A percentile compares a stretch with the other conserved stretches of the same genome.
phyloP scores from a whole-genome alignment of 1,140 invertebrate genomes.

The Stegodyphus mimosarum region DNA sequence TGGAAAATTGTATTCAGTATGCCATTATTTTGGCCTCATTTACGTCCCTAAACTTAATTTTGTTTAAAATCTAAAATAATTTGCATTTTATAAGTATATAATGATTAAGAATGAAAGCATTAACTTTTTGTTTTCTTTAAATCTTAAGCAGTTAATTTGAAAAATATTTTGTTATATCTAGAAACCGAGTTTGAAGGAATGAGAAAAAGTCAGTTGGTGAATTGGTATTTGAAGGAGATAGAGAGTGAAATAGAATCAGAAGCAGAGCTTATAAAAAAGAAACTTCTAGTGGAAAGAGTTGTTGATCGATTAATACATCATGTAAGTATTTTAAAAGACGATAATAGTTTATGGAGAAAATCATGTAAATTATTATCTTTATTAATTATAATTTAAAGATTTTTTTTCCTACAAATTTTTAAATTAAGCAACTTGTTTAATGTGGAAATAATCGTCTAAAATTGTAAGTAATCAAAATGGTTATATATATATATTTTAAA shows the following conservation, averaged over 20 bases:
- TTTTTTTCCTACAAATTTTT: conserved; percentile 43
- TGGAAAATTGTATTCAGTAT: too few relatives aligned
- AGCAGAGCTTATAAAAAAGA: conserved; percentile 89
- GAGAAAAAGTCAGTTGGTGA: conserved; percentile 84
- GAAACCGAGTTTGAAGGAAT: conserved; percentile 72
- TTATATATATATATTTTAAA: not conserved
- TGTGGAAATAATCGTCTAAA: too few relatives aligned
- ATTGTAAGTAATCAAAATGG: too few relatives aligned
- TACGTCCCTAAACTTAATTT: too few relatives aligned
- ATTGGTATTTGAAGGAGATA: conserved; percentile 91
- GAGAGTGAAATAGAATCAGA: conserved; percentile 89
- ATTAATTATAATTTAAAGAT: conserved; percentile 4
- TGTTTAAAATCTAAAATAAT: too few relatives aligned
- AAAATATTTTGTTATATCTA: not conserved
- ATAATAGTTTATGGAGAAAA: conserved; percentile 6
- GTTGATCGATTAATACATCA: conserved; percentile 89
- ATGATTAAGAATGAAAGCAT: too few relatives aligned
- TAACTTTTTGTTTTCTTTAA: too few relatives aligned
- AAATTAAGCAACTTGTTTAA: too few relatives aligned
- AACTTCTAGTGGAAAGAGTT: conserved; percentile 93
- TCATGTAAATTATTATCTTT: not conserved
- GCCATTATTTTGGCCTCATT: too few relatives aligned
- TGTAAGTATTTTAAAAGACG: conserved; percentile 72
- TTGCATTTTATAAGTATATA: too few relatives aligned
- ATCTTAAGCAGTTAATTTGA: too few relatives aligned